These are phyloP conservation scores for Margarornis squamiger DNA, from an alignment of 2,797 vertebrate genomes.

Conservation along the genomic window DNA sequence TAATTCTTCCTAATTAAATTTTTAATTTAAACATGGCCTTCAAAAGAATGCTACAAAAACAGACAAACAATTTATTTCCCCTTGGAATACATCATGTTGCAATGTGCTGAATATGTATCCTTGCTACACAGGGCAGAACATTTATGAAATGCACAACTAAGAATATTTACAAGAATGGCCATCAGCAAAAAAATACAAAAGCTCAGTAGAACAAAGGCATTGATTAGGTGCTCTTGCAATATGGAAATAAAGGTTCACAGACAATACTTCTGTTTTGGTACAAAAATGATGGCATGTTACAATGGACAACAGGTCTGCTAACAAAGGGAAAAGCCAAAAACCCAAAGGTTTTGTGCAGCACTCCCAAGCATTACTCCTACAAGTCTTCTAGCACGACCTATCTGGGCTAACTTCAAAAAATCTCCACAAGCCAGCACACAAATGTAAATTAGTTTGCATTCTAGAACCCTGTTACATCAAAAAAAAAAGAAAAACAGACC, in stretches of 20 bases:
- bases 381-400: background rate
- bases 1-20: background rate
- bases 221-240: background rate
- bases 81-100: background rate
- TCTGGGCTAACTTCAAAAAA: background rate
- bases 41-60: background rate
- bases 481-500: background rate
- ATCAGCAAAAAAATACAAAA: background rate
- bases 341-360: fast-evolving
- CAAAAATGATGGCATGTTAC: background rate
- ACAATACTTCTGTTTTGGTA: background rate
- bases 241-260: background rate
- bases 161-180: background rate
- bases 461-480: background rate
- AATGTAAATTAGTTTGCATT: background rate
- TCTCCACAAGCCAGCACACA: background rate
- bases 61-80: background rate
- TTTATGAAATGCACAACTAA: background rate
- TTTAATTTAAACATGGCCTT: background rate
- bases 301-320: background rate
- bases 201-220: background rate
- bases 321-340: background rate
- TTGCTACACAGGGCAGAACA: background rate
- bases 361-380: background rate
- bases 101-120: background rate